Conservation (phyloP, 2,797 vertebrate species). For the Rallus crepitans region DNA sequence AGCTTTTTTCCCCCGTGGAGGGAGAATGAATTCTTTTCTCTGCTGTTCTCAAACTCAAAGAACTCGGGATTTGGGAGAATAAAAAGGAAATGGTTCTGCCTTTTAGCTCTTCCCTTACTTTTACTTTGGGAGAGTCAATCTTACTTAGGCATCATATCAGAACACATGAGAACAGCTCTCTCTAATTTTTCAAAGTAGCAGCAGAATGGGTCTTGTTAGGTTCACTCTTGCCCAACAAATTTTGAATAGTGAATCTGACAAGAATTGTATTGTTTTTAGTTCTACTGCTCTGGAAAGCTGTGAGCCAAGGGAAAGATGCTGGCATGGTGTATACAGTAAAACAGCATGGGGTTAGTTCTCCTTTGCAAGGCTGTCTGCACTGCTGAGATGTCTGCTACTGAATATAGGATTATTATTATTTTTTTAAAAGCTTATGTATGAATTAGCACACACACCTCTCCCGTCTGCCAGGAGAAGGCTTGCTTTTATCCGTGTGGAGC, state of each 20-base stretch:
- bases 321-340: slow-evolving; percentile 68
- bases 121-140: slow-evolving; percentile 52
- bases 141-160: slow-evolving; percentile 39
- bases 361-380: slow-evolving; percentile 73
- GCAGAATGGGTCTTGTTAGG: slow-evolving; percentile 58
- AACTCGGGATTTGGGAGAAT: slow-evolving; percentile 5
- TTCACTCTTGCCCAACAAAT: slow-evolving; percentile 49
- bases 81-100: slow-evolving; percentile 49
- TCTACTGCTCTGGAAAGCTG: slow-evolving; percentile 58
- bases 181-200: slow-evolving; percentile 56
- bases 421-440: slow-evolving; percentile 39
- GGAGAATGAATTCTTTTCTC: slow-evolving; percentile 49
- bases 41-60: slow-evolving; percentile 30
- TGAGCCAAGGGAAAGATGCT: slow-evolving; percentile 69
- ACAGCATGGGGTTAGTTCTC: slow-evolving; percentile 66
- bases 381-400: slow-evolving; percentile 65
- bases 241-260: slow-evolving; percentile 65
- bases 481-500: slow-evolving; percentile 21
- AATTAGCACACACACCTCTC: slow-evolving; percentile 50
- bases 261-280: slow-evolving; percentile 57
- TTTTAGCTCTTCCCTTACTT: slow-evolving; percentile 52
- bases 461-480: slow-evolving; percentile 56
- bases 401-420: slow-evolving; percentile 49
- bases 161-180: neutral
- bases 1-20: slow-evolving; percentile 54